Percentiles rank a stretch among this genome's conserved stretches.
phyloP scores from a whole-genome alignment of 2,797 vertebrate genomes.

The Eleutherodactylus coqui region DNA sequence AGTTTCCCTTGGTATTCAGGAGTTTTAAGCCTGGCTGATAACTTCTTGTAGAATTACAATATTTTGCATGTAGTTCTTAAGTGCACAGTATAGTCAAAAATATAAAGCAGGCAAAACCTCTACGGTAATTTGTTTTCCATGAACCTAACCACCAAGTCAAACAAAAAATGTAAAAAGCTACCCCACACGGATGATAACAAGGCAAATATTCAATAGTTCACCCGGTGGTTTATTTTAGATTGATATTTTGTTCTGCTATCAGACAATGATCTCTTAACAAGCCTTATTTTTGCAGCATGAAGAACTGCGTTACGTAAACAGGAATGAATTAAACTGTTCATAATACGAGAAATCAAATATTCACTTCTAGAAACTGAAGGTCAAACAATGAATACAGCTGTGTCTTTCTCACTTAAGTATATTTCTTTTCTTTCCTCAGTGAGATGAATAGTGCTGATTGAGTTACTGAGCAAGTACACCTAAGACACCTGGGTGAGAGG shows the following conservation, averaged over 20 bases:
- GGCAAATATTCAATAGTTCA: not conserved
- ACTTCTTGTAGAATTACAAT: too few species aligned
- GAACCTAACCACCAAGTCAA: too few species aligned
- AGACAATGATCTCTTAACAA: constrained; percentile 42
- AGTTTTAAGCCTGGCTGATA: too few species aligned
- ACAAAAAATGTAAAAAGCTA: not conserved
- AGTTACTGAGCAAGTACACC: constrained; percentile 41
- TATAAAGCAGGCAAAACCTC: too few species aligned
- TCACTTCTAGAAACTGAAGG: constrained; percentile 50
- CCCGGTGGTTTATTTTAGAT: constrained; percentile 26
- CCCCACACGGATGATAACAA: not conserved
- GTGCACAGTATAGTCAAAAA: too few species aligned
- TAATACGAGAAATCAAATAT: constrained; percentile 46
- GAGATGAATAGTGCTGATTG: constrained; percentile 51
- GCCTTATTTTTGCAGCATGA: constrained; percentile 3
- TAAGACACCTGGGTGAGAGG: constrained; percentile 42
- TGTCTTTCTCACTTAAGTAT: constrained; percentile 49
- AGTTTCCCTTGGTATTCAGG: too few species aligned
- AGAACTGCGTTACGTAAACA: constrained; percentile 22
- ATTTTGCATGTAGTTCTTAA: too few species aligned
- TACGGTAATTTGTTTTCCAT: too few species aligned
- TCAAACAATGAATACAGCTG: constrained; percentile 49
- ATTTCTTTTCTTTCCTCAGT: constrained; percentile 48
- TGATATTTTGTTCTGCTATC: constrained; percentile 1
- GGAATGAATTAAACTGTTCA: constrained; percentile 42